Evolutionary conservation across 2,113 vertebrate species (phyloP), one percentile per base, ranked within the genome.

Genomic region (Butastur rufipennis): DNA sequence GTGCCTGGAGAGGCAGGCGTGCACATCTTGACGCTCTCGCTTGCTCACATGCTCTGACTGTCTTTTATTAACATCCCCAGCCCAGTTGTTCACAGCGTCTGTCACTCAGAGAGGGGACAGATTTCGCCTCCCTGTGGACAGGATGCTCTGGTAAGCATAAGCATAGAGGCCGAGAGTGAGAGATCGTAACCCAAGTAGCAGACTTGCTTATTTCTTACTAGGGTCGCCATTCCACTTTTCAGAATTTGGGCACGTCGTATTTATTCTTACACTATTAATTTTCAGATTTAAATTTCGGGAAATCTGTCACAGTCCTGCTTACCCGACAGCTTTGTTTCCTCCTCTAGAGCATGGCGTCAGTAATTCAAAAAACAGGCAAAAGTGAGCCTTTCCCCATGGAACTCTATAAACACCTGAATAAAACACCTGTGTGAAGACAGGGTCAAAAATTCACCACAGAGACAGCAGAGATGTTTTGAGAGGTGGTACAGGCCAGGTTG

Each of bases 11-110:
- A 89, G 52, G 31, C 45, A 82, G 36, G 21, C 2, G 0, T 23
- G 48, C 43, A 13, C 1, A 0, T 43, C 50, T 45, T 61, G 40
- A 23, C 7, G 2, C 13, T 52, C n/a, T 38, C 23, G 7, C 21
- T 72, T 87, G 53, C 56, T 80, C 29, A 20, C 10, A 2, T 48
- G 26, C 32, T 66, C 27, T 62, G 55, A n/a, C 50, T 78, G 22
- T 45, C 34, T 62, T 42, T n/a, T 48, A 31, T 43, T 83, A 58
- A 45, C 10, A 32, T 3, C 9, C 25, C 5, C 11, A 26, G 14
- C 36, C 12, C 26, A 40, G 31, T 48, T 75, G 36, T 72, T 88
- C 40, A 11, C 6, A 2, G 5, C 14, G 27, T 31, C 27, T 73
- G 31, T 72, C 31, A 32, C 23, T 92, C 1, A 3, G 43, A 70